Base-by-base conservation (phyloP, 2,113 vertebrate genomes). In the Madoqua kirkii region DNA sequence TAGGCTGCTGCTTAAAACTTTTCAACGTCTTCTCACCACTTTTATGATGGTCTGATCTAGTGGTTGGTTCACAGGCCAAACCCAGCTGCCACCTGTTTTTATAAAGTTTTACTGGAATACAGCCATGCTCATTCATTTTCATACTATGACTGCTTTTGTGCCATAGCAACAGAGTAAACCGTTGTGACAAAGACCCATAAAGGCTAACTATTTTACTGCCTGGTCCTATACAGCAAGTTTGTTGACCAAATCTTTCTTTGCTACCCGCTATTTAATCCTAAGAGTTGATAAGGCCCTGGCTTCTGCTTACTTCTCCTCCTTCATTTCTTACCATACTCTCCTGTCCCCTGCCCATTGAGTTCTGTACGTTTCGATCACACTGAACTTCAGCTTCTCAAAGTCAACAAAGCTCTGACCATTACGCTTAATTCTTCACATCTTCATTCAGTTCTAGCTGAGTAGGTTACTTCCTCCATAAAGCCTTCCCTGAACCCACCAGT, bases 331-430 rank as follows among this genome's bases (percentile, higher is more conserved):
- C 40, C n/a, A 59, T 45, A 87, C 50, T 87, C 52, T 86, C 83
- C 40, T 55, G 19, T 25, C 7, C 36, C 7, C 50, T 83, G 43
- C 14, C 55, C 43, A 82, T 10, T 31, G 87, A 86, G 16, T 50
- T 82, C 14, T 36, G 3, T 43, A 15, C 12, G 23, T 64, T 96
- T 94, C 43, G 48, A 43, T 67, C 27, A 96, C 43, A 90, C 1
- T 87, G 19, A 93, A 86, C 71, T 96, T 87, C 40, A 93, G 71
- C 48, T 97, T 93, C 87, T 92, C 84, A 84, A 93, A 92, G 25
- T 81, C 82, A 87, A 52, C 40, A 92, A 94, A 83, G 40, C 45
- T 78, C 74, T 94, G 84, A 87, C 54, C 25, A 54, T 93, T 64
- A 89, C 4, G 55, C 45, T 76, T 91, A 31, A 43, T 81, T 33